Conservation (phyloP, 1,140 invertebrate species). For the Drosophila mayri region DNA sequence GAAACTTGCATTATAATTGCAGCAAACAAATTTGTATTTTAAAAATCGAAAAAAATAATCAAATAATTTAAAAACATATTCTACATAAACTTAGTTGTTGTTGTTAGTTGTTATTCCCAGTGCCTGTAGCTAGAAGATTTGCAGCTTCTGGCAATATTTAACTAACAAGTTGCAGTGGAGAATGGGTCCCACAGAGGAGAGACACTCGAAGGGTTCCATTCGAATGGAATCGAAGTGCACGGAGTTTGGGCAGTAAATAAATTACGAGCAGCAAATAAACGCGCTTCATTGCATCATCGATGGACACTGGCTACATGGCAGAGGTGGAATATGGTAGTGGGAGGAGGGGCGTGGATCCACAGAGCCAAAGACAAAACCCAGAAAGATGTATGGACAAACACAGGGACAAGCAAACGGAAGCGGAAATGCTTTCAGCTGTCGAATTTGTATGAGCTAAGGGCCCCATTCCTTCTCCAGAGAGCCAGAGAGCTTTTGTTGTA, state of each 20-base stretch:
- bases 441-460: conserved; percentile 75
- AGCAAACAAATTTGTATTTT: too few relatives aligned
- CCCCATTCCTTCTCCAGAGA: conserved; percentile 27
- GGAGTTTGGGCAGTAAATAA: conserved; percentile 80
- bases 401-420: conserved; percentile 81
- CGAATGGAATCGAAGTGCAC: conserved; percentile 50
- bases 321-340: conserved; percentile 21
- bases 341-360: not conserved
- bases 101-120: too few relatives aligned
- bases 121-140: conserved; percentile 41
- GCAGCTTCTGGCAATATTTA: conserved; percentile 73
- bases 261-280: conserved; percentile 84
- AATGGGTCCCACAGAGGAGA: conserved; percentile 15
- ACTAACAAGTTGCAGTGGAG: conserved; percentile 71
- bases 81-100: too few relatives aligned
- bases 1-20: too few relatives aligned
- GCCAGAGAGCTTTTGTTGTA: conserved; percentile 58
- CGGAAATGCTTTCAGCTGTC: conserved; percentile 82
- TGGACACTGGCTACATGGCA: conserved; percentile 15
- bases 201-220: conserved; percentile 30
- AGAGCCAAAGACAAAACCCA: conserved; percentile 26
- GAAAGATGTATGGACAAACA: conserved; percentile 71
- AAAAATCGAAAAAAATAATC: too few relatives aligned
- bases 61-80: too few relatives aligned
- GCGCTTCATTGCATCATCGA: conserved; percentile 68